Evolutionary conservation across 2,113 vertebrate genomes (phyloP).

Genomic region (Ochotona curzoniae): DNA sequence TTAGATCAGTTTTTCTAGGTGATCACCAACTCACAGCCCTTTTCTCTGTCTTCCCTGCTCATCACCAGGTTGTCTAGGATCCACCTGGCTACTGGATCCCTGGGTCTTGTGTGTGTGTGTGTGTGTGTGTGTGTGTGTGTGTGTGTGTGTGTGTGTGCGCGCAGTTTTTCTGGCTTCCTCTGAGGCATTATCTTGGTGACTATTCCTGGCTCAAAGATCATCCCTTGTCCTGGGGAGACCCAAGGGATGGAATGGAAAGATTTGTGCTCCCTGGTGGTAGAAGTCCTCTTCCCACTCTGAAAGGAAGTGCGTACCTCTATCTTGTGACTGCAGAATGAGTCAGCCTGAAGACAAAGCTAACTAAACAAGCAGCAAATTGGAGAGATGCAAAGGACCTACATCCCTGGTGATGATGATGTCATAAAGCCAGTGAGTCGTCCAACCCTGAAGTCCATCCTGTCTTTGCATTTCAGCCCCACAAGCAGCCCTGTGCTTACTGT

Average conservation of each 20-base stretch:
- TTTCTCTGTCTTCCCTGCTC: background rate
- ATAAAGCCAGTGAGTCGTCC: background rate
- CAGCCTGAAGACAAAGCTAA: background rate
- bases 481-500: background rate
- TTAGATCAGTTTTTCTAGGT: background rate
- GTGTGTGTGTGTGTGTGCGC: too few species aligned
- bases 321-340: background rate
- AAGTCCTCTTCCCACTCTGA: background rate
- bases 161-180: background rate
- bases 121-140: too few species aligned
- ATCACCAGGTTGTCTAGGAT: background rate
- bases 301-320: background rate
- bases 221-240: background rate
- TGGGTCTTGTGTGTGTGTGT: too few species aligned
- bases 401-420: background rate
- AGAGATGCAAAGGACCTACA: background rate
- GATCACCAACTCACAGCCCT: accelerated
- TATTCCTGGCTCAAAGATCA: background rate
- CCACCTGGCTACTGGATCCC: background rate
- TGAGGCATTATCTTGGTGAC: background rate
- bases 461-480: accelerated
- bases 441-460: background rate
- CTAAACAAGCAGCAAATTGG: background rate
- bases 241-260: background rate
- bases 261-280: accelerated